Evolutionary conservation across 1,140 invertebrate genomes (phyloP).

Genomic region (Aplysia californica): DNA sequence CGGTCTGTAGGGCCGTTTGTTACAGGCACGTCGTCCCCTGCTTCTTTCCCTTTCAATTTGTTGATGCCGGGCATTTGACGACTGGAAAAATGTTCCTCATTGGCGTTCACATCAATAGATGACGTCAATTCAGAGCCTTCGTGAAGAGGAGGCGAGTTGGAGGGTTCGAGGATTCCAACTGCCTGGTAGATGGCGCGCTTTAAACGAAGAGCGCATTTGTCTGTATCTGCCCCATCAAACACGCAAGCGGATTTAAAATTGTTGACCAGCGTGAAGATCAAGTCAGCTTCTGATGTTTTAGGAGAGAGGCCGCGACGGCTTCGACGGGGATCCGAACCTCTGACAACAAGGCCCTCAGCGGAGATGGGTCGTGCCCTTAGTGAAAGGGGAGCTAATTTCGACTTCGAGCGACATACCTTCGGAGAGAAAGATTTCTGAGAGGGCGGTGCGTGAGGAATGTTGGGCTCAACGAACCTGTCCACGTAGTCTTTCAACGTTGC

Average conservation of each 20-base stretch:
- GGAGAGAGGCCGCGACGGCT: background rate
- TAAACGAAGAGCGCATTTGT: background rate
- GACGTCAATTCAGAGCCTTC: background rate
- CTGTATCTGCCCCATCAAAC: constrained; percentile 10
- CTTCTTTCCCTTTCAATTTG: too few species aligned
- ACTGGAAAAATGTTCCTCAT: background rate
- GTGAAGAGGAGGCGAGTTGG: background rate
- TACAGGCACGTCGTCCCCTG: too few species aligned
- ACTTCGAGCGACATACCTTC: background rate
- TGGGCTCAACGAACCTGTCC: background rate
- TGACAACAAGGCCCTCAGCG: background rate
- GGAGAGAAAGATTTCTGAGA: too few species aligned
- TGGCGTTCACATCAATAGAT: background rate
- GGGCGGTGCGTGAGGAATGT: background rate
- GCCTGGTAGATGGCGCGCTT: background rate
- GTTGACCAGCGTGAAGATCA: background rate
- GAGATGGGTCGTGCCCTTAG: background rate
- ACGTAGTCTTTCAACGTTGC: constrained; percentile 7
- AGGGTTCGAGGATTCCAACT: background rate
- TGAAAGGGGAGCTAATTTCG: background rate
- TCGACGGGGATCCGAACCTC: background rate
- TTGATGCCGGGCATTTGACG: background rate
- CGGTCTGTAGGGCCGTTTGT: too few species aligned
- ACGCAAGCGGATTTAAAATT: constrained; percentile 9
- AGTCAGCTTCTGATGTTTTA: background rate